Percentiles rank a stretch among this genome's conserved stretches.
Conservation (phyloP, 2,888 invertebrate species). For the Acrobasis suavella region DNA sequence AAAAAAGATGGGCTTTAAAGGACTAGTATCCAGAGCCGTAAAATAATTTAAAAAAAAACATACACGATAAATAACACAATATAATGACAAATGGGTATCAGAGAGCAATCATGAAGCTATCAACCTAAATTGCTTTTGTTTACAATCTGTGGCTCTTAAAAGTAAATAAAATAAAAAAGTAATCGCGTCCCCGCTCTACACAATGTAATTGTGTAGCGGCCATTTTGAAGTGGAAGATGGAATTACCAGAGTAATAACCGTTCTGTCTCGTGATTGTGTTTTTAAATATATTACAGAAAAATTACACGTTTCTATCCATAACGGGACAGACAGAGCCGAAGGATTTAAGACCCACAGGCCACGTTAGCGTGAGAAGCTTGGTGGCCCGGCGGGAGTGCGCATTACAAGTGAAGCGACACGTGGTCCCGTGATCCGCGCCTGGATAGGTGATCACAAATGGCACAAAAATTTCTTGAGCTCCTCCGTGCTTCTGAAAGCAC, state of each 20-base stretch:
- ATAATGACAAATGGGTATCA: background rate
- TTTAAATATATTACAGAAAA: background rate
- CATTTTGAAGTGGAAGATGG: background rate
- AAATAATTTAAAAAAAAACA: too few species aligned
- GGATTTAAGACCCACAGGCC: background rate
- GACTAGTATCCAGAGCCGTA: too few species aligned
- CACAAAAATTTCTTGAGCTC: too few species aligned
- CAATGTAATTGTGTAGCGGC: constrained; percentile 1
- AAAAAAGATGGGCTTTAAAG: too few species aligned
- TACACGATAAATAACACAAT: too few species aligned
- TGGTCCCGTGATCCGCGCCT: too few species aligned
- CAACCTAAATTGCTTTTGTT: background rate
- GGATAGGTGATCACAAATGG: too few species aligned
- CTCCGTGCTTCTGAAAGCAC: too few species aligned
- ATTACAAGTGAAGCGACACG: too few species aligned
- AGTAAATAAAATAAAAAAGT: too few species aligned
- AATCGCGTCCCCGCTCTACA: background rate
- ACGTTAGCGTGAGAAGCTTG: too few species aligned
- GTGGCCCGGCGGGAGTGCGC: too few species aligned
- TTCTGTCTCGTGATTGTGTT: background rate
- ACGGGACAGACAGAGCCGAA: background rate
- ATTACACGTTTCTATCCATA: background rate
- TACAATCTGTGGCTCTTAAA: background rate
- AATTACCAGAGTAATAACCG: background rate
- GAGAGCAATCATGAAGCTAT: background rate